Conservation (phyloP, 2,113 vertebrate genomes). For the Erythrolamprus reginae region DNA sequence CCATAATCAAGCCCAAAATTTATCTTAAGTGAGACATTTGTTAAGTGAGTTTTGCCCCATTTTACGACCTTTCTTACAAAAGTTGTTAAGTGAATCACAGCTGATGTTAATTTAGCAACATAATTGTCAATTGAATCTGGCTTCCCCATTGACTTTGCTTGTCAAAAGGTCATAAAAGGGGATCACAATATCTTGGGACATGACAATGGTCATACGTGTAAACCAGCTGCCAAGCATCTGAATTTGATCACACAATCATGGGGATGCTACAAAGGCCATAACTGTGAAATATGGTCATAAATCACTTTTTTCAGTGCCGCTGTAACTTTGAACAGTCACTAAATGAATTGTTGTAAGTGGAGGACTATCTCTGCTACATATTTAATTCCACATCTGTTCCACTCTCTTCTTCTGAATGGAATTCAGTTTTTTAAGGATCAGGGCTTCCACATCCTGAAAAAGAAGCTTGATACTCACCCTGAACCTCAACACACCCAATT, state of each 20-base stretch:
- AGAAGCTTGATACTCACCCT: too few relatives aligned
- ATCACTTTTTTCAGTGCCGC: background rate
- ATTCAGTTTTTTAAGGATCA: background rate
- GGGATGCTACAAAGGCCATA: background rate
- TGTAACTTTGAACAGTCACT: background rate
- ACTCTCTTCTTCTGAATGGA: background rate
- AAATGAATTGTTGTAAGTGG: background rate
- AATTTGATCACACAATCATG: background rate
- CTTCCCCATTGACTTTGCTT: background rate
- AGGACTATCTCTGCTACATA: background rate
- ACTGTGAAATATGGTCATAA: background rate
- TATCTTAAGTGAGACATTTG: background rate
- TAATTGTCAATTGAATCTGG: background rate
- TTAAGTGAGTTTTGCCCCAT: background rate
- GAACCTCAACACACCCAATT: background rate
- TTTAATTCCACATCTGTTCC: background rate
- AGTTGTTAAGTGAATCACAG: background rate
- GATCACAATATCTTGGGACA: background rate
- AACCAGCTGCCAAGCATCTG: background rate
- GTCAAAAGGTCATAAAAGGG: background rate
- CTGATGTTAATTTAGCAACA: background rate
- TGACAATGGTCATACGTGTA: background rate
- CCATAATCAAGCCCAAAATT: background rate
- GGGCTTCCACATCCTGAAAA: background rate
- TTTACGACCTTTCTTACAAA: background rate